Evolutionary conservation across 2,797 vertebrate genomes (phyloP), one percentile per base, ranked within the genome.

Genomic region (Rhinatrema bivittatum): DNA sequence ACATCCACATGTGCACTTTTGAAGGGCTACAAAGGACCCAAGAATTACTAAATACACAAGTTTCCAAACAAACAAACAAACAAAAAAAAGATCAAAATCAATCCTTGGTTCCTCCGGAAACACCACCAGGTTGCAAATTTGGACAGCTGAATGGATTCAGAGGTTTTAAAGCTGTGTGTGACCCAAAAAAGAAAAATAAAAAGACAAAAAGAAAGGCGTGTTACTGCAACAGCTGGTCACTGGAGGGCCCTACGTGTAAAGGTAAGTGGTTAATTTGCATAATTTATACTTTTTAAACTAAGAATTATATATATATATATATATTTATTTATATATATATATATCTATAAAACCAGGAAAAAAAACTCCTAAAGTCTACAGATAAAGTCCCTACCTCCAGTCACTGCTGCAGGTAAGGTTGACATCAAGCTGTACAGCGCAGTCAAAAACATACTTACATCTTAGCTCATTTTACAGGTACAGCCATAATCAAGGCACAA

Each of bases 341-440:
- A n/a, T n/a, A n/a, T n/a, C n/a, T n/a, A n/a, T n/a, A n/a, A 91
- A 92, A 92, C 84, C 85, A 85, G 85, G 88, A 91, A 58, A 47
- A 71, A 78, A 76, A 72, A 50, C 16, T 54, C 53, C 81, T 79
- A 88, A 89, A 84, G 76, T 88, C 88, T 89, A 88, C 79, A 89
- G 85, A 87, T 81, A 81, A 87, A 84, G 79, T 85, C 86, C 79
- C 77, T 75, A 84, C 68, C 81, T 72, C 76, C 88, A 90, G 87
- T 81, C 65, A 75, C 71, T 75, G 81, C 83, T 82, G 87, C 81
- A 75, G 87, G 86, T 82, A 81, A 86, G 73, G 78, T 81, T 83
- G 88, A 90, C 86, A 87, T 88, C 82, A 91, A 91, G 90, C 93
- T 91, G 85, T 90, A 91, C 81, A 93, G 88, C 88, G 89, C 89